Conservation (phyloP, 2,888 invertebrate species). For the Ochropacha duplaris region DNA sequence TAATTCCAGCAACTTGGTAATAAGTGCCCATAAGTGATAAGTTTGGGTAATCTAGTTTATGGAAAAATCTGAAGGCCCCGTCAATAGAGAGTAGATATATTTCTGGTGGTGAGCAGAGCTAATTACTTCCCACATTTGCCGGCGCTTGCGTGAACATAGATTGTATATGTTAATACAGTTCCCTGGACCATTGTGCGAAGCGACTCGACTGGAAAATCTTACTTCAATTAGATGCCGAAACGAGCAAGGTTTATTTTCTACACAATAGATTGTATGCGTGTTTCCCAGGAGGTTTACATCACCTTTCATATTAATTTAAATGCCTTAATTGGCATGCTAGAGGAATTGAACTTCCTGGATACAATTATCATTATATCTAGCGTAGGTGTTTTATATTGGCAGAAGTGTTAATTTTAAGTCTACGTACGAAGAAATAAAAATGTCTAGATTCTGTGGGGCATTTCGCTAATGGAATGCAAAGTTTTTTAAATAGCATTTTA, state of each 20-base stretch:
- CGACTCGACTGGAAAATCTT: constrained; percentile 63
- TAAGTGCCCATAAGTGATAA: neutral
- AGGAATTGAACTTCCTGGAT: neutral
- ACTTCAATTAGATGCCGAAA: constrained; percentile 62
- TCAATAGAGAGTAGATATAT: neutral
- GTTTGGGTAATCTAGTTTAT: neutral
- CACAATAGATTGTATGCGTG: constrained; percentile 23
- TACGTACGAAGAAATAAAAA: too few relatives aligned
- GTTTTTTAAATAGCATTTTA: neutral
- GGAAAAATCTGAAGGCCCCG: neutral
- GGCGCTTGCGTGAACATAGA: constrained; percentile 22
- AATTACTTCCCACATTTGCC: constrained; percentile 26
- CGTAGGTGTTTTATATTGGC: neutral
- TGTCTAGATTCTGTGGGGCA: too few relatives aligned
- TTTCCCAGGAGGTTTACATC: constrained; percentile 5
- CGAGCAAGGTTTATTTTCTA: constrained; percentile 37
- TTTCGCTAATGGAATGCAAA: neutral
- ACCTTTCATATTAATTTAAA: constrained; percentile 1
- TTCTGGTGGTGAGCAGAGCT: neutral
- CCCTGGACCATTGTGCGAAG: constrained; percentile 58
- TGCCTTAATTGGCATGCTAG: neutral
- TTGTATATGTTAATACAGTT: constrained; percentile 35
- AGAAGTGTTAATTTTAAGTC: too few relatives aligned
- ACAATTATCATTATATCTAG: neutral
- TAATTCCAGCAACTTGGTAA: neutral